A percentile compares a stretch with the other conserved stretches of the same genome.
These are phyloP conservation scores for Tetrao urogallus DNA, from an alignment of 2,113 vertebrate genomes.

Conservation along the genomic window DNA sequence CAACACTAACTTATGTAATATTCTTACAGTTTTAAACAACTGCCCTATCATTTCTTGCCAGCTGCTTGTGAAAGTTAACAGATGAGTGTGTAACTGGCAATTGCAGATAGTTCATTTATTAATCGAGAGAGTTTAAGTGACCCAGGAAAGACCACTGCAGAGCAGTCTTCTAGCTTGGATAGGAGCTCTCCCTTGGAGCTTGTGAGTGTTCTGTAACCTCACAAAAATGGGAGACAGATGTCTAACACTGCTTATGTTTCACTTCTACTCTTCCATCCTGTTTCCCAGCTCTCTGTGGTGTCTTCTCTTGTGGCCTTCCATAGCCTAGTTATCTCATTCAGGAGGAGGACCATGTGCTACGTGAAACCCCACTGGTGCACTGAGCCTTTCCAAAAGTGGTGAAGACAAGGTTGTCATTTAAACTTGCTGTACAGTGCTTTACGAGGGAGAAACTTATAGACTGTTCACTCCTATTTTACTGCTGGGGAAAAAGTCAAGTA, in stretches of 20 bases:
- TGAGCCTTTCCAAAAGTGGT: background rate
- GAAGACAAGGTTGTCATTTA: background rate
- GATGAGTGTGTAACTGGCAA: background rate
- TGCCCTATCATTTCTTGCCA: background rate
- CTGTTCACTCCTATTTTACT: background rate
- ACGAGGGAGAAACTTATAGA: background rate
- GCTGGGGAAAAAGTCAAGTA: background rate
- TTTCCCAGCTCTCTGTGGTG: background rate
- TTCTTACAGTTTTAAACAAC: background rate
- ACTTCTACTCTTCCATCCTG: background rate
- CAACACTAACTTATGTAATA: background rate
- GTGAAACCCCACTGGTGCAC: background rate
- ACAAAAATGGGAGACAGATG: background rate
- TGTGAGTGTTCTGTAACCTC: background rate
- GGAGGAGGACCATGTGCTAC: background rate
- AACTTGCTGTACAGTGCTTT: background rate
- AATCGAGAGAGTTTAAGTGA: background rate
- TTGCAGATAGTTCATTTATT: background rate
- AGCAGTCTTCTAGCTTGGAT: background rate
- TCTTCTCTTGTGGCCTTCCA: background rate
- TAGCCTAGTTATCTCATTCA: background rate
- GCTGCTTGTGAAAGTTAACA: background rate
- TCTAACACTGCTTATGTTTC: background rate
- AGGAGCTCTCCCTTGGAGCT: too few relatives aligned
- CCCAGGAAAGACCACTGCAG: background rate